A percentile compares a stretch with the other conserved stretches of the same genome.
These are phyloP conservation scores for Maccullochella peelii DNA, from an alignment of 2,113 vertebrate genomes.

Conservation along the genomic window DNA sequence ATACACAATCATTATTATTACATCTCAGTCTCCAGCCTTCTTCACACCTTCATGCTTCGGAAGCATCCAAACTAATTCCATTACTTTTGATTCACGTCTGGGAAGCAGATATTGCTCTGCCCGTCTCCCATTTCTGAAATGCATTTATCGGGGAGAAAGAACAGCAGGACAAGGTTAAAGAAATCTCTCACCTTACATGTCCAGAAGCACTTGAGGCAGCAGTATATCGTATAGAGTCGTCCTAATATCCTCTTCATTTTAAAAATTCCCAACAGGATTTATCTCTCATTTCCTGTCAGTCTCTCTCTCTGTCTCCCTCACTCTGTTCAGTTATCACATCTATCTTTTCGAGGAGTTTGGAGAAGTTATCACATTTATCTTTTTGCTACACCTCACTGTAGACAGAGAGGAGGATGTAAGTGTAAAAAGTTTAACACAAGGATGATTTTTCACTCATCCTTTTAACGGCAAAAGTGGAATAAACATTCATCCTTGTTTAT, in stretches of 20 bases:
- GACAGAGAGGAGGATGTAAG: slow-evolving; percentile 6
- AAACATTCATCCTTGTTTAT: slow-evolving; percentile 7
- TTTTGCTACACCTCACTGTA: background rate
- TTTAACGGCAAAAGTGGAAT: background rate
- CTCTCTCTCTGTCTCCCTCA: background rate
- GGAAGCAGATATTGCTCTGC: slow-evolving; percentile 47
- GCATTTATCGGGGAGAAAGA: slow-evolving; percentile 27
- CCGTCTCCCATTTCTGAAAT: slow-evolving; percentile 55
- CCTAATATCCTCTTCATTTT: slow-evolving; percentile 40
- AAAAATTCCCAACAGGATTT: slow-evolving; percentile 26
- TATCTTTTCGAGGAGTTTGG: slow-evolving; percentile 16
- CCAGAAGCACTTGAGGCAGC: slow-evolving; percentile 15
- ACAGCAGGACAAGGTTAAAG: slow-evolving; percentile 54
- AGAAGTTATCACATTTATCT: slow-evolving; percentile 9
- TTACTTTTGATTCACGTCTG: slow-evolving; percentile 54
- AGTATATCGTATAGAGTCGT: slow-evolving; percentile 14
- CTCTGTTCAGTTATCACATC: slow-evolving; percentile 38
- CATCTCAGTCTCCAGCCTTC: slow-evolving; percentile 21
- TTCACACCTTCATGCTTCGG: slow-evolving; percentile 39
- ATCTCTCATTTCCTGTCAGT: slow-evolving; percentile 42
- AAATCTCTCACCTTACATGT: slow-evolving; percentile 28
- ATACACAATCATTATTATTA: slow-evolving; percentile 42
- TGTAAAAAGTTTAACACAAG: background rate
- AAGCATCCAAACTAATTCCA: slow-evolving; percentile 56
- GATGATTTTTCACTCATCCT: background rate